Percentiles rank a stretch among this genome's conserved stretches.
phyloP scores from a whole-genome alignment of 2,888 invertebrate species.

The Drosophila mercatorum region DNA sequence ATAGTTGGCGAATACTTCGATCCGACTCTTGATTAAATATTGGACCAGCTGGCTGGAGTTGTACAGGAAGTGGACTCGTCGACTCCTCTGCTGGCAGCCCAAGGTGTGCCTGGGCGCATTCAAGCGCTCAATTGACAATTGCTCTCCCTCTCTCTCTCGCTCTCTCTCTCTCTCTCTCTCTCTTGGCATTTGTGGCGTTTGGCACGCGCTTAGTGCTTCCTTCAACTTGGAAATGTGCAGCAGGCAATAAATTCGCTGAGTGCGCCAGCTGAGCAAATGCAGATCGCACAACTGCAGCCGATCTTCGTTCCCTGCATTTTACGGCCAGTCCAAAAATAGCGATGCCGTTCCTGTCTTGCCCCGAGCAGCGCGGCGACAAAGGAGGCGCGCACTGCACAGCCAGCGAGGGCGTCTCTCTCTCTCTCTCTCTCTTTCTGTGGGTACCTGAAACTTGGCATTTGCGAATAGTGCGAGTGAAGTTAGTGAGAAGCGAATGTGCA shows the following conservation, averaged over 20 bases:
- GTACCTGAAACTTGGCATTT: slow-evolving; percentile 32
- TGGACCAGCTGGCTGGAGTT: slow-evolving; percentile 43
- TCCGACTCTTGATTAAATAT: slow-evolving; percentile 43
- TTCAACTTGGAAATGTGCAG: slow-evolving; percentile 54
- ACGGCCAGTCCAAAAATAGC: slow-evolving; percentile 49
- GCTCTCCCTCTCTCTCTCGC: slow-evolving; percentile 6
- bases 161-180: neutral
- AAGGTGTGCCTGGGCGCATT: slow-evolving; percentile 47
- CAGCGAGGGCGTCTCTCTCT: slow-evolving; percentile 24
- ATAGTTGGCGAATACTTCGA: slow-evolving; percentile 43
- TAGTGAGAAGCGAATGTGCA: neutral
- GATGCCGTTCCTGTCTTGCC: slow-evolving; percentile 18
- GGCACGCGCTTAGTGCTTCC: slow-evolving; percentile 66
- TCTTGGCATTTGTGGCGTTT: slow-evolving; percentile 9
- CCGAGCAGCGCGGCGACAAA: neutral
- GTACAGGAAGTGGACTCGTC: slow-evolving; percentile 50
- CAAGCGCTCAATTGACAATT: slow-evolving; percentile 49
- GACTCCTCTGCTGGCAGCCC: slow-evolving; percentile 11
- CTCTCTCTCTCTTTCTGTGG: neutral
- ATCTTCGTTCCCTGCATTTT: slow-evolving; percentile 34
- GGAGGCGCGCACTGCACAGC: slow-evolving; percentile 2
- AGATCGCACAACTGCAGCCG: slow-evolving; percentile 30
- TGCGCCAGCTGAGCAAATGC: slow-evolving; percentile 44
- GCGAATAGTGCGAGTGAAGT: neutral
- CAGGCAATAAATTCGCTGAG: slow-evolving; percentile 43